Conservation (phyloP, 2,797 vertebrate species). For the Ptychobarbus kaznakovi region DNA sequence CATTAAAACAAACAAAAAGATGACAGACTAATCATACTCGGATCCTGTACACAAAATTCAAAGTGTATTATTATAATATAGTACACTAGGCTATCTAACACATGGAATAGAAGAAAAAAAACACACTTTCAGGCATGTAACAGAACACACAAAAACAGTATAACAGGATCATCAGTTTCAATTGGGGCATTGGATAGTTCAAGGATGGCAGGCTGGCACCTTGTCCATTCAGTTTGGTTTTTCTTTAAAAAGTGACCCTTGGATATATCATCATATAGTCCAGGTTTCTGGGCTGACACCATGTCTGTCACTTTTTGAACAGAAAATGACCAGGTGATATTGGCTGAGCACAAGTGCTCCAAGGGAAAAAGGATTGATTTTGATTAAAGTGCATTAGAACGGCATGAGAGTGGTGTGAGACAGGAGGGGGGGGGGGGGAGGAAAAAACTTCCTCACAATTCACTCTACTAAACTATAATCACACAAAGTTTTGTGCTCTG, state of each 20-base stretch:
- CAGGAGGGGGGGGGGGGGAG: not conserved
- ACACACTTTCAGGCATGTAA: constrained; percentile 52
- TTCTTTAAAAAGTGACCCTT: constrained; percentile 33
- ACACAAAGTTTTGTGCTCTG: constrained; percentile 52
- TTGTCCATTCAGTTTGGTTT: constrained; percentile 45
- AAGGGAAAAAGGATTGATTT: constrained; percentile 4
- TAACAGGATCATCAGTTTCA: constrained; percentile 33
- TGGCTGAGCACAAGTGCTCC: constrained; percentile 33
- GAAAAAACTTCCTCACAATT: constrained; percentile 41
- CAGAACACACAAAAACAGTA: constrained; percentile 48
- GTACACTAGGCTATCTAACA: constrained; percentile 48
- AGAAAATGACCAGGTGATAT: constrained; percentile 45
- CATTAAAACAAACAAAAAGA: not conserved
- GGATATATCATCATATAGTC: constrained; percentile 50
- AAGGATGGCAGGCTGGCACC: constrained; percentile 26
- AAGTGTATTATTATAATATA: constrained; percentile 58
- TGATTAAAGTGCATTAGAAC: constrained; percentile 54
- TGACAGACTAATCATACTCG: constrained; percentile 12
- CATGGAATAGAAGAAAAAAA: constrained; percentile 40
- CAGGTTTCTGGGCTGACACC: constrained; percentile 46
- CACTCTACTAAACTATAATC: constrained; percentile 54
- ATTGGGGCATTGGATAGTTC: constrained; percentile 41
- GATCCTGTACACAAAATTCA: constrained; percentile 41
- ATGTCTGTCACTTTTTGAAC: constrained; percentile 44
- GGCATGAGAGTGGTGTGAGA: constrained; percentile 31